Percentiles rank a stretch among this genome's conserved stretches.
These are phyloP conservation scores for Phrynocephalus vlangalii DNA, from an alignment of 2,797 vertebrate genomes.

Conservation along the genomic window DNA sequence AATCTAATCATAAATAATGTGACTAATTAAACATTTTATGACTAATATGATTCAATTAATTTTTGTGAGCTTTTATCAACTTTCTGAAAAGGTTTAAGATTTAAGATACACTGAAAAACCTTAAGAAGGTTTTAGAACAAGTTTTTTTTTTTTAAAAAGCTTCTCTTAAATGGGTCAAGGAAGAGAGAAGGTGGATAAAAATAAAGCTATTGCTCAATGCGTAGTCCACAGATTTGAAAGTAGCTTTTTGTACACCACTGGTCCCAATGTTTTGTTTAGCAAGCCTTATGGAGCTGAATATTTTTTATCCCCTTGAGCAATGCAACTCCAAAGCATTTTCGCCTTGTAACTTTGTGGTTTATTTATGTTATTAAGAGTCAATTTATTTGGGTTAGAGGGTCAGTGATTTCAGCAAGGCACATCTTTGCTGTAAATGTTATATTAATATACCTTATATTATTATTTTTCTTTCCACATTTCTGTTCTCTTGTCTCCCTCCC, in stretches of 20 bases:
- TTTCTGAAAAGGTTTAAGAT: slow-evolving; percentile 41
- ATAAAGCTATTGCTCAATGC: slow-evolving; percentile 22
- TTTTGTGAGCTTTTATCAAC: slow-evolving; percentile 61
- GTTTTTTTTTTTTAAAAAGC: slow-evolving; percentile 26
- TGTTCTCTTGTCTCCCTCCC: neutral
- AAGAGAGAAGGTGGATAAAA: slow-evolving; percentile 45
- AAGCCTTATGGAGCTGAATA: neutral
- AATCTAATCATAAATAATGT: slow-evolving; percentile 49
- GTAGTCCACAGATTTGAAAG: slow-evolving; percentile 26
- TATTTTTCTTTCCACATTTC: neutral
- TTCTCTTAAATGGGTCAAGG: slow-evolving; percentile 52
- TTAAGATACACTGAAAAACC: slow-evolving; percentile 54
- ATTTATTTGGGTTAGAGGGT: neutral
- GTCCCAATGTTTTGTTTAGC: neutral
- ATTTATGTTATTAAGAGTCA: slow-evolving; percentile 1
- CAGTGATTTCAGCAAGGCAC: neutral
- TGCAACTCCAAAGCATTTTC: slow-evolving; percentile 10
- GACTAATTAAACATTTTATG: slow-evolving; percentile 62
- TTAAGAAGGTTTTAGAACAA: slow-evolving; percentile 52
- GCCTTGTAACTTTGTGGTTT: neutral
- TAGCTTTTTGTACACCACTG: neutral
- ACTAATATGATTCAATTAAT: slow-evolving; percentile 62
- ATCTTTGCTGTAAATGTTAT: neutral
- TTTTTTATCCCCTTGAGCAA: slow-evolving; percentile 6
- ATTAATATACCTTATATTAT: neutral